phyloP scores from a whole-genome alignment of 1,140 invertebrate species.

The Anoplolepis gracilipes region DNA sequence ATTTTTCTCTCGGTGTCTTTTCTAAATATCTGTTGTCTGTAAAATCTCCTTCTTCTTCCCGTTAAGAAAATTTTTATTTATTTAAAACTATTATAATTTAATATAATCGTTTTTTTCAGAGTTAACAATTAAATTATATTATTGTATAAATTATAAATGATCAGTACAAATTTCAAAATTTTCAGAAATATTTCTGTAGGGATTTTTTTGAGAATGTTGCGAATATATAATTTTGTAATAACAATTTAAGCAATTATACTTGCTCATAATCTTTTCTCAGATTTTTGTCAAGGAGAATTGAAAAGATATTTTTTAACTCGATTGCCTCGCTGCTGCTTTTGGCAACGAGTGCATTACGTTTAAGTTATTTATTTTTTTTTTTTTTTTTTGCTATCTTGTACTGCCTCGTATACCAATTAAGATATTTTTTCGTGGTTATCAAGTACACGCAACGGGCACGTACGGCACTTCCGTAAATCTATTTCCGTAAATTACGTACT shows the following conservation, averaged over 20 bases:
- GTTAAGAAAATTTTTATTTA: neutral
- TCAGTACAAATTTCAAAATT: neutral
- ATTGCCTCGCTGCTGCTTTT: slow-evolving; percentile 40
- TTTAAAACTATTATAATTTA: neutral
- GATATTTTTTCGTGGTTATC: slow-evolving; percentile 17
- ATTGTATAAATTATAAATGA: neutral
- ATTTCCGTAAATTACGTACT: slow-evolving; percentile 32
- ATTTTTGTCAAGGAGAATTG: slow-evolving; percentile 3
- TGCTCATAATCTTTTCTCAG: neutral
- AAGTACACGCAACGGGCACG: slow-evolving; percentile 26
- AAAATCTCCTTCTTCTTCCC: neutral
- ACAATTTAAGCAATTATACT: neutral
- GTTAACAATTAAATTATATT: neutral
- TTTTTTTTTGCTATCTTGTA: slow-evolving; percentile 30
- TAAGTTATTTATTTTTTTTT: slow-evolving; percentile 70
- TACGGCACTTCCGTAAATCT: slow-evolving; percentile 4
- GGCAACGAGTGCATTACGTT: slow-evolving; percentile 11
- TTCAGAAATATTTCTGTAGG: slow-evolving; percentile 29
- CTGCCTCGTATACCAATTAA: slow-evolving; percentile 31
- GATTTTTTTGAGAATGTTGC: slow-evolving; percentile 34
- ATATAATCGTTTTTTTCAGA: neutral
- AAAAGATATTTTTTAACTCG: slow-evolving; percentile 1
- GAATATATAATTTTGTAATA: slow-evolving; percentile 9
- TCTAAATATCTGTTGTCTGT: neutral
- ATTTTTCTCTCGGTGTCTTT: slow-evolving; percentile 39